Conservation (phyloP, 1,140 invertebrate genomes). For the Anthonomus grandis region DNA sequence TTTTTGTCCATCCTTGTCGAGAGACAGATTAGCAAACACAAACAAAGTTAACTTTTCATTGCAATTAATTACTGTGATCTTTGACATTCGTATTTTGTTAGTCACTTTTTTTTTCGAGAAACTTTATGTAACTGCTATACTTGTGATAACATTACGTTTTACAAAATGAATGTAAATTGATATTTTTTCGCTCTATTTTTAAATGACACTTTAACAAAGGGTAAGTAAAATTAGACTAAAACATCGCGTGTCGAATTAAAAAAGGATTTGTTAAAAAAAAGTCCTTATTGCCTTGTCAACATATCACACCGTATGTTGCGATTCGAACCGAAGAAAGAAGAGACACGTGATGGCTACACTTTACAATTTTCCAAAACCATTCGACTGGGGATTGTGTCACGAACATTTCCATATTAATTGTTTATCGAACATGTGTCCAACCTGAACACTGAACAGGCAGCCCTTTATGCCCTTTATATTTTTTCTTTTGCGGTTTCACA, state of each 20-base stretch:
- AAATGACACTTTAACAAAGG: too few species aligned
- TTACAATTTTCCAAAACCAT: constrained; percentile 22
- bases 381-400: constrained; percentile 30
- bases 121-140: too few species aligned
- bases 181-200: too few species aligned
- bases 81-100: too few species aligned
- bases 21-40: too few species aligned
- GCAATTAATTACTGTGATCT: too few species aligned
- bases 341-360: constrained; percentile 12
- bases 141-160: too few species aligned
- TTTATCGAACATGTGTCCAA: constrained; percentile 38
- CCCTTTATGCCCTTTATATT: too few species aligned
- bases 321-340: constrained; percentile 20
- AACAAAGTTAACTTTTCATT: too few species aligned
- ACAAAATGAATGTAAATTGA: too few species aligned
- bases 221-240: constrained; percentile 3
- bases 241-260: constrained; percentile 35
- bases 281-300: constrained; percentile 44
- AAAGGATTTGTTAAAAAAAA: constrained; percentile 35
- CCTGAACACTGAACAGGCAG: constrained; percentile 23
- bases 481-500: constrained; percentile 23
- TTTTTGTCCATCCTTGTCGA: too few species aligned
- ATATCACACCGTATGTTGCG: constrained; percentile 44
- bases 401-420: constrained; percentile 40
- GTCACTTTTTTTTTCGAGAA: too few species aligned